Conservation (phyloP, 2,888 invertebrate genomes). For the Ennomos erosarius region DNA sequence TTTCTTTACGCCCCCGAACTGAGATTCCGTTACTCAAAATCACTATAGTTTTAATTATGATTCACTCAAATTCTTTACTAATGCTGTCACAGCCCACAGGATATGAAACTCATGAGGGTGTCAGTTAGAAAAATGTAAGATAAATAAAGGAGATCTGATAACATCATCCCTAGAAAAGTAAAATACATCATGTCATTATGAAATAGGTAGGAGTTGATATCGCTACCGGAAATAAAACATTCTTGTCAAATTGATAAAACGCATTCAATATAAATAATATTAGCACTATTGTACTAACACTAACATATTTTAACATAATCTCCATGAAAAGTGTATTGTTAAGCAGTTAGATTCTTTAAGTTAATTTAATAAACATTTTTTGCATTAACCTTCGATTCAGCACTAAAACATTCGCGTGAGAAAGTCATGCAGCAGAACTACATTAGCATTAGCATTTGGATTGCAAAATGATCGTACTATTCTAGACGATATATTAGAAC, state of each 20-base stretch:
- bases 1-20: conserved; percentile 48
- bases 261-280: too few relatives aligned
- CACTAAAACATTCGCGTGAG: conserved; percentile 49
- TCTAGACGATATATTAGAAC: conserved; percentile 16
- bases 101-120: conserved; percentile 1
- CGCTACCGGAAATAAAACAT: too few relatives aligned
- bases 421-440: conserved; percentile 48
- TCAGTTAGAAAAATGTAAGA: conserved; percentile 1
- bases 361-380: too few relatives aligned
- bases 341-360: too few relatives aligned
- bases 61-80: conserved; percentile 15
- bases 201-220: too few relatives aligned
- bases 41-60: conserved; percentile 37
- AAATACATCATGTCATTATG: too few relatives aligned
- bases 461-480: conserved; percentile 19
- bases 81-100: neutral
- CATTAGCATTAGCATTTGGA: conserved; percentile 20
- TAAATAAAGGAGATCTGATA: neutral
- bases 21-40: conserved; percentile 48
- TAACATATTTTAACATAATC: too few relatives aligned
- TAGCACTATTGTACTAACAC: too few relatives aligned
- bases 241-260: too few relatives aligned
- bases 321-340: too few relatives aligned
- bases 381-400: conserved; percentile 57
- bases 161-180: too few relatives aligned